phyloP scores from a whole-genome alignment of 2,888 invertebrate genomes.

The Pterostichus madidus region DNA sequence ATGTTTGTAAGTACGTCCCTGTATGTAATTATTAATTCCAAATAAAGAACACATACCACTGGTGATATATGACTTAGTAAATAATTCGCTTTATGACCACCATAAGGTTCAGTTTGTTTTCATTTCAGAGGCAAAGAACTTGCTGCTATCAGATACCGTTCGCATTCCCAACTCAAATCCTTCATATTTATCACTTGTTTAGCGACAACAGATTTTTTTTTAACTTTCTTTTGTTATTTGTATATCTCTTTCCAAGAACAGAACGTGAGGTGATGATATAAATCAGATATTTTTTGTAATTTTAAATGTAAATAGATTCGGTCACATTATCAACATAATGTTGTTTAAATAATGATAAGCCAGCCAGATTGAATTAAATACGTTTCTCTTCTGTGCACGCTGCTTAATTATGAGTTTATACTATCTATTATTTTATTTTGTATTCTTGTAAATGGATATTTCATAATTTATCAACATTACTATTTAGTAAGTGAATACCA shows the following conservation, averaged over 20 bases:
- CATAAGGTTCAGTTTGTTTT: neutral
- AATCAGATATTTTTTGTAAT: slow-evolving; percentile 50
- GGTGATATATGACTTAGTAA: neutral
- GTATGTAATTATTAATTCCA: too few species aligned
- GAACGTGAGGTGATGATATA: slow-evolving; percentile 37
- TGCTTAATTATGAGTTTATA: slow-evolving; percentile 28
- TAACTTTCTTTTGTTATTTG: slow-evolving; percentile 43
- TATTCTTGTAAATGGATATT: too few species aligned
- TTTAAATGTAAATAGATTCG: slow-evolving; percentile 52
- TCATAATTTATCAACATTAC: too few species aligned
- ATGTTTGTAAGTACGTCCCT: too few species aligned
- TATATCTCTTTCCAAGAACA: slow-evolving; percentile 40
- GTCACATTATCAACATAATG: slow-evolving; percentile 41
- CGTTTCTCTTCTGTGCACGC: slow-evolving; percentile 6
- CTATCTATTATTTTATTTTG: too few species aligned
- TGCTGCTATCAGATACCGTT: slow-evolving; percentile 8
- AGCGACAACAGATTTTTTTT: slow-evolving; percentile 27
- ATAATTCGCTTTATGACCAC: neutral
- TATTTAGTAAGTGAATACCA: too few species aligned
- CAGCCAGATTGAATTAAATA: slow-evolving; percentile 38
- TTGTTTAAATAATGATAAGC: slow-evolving; percentile 47
- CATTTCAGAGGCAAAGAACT: neutral
- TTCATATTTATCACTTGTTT: slow-evolving; percentile 53
- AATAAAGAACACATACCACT: neutral
- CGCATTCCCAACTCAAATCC: neutral